These are phyloP conservation scores for Dyspetes luteomarginatus DNA, from an alignment of 2,888 invertebrate species.

Conservation along the genomic window DNA sequence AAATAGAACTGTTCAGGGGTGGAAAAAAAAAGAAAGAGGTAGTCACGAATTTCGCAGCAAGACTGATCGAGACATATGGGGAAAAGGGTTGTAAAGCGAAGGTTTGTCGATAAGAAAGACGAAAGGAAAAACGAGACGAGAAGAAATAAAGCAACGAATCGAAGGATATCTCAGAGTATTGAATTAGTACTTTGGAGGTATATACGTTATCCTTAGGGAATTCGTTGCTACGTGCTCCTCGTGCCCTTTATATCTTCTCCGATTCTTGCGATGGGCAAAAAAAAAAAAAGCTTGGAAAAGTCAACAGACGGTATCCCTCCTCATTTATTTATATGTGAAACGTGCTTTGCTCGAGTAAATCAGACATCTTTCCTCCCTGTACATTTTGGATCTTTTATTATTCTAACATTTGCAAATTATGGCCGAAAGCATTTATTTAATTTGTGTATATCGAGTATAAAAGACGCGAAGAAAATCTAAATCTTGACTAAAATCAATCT, in stretches of 20 bases:
- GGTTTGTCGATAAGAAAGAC: slow-evolving; percentile 49
- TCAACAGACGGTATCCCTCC: slow-evolving; percentile 44
- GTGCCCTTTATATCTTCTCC: slow-evolving; percentile 56
- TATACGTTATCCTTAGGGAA: slow-evolving; percentile 61
- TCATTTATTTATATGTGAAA: slow-evolving; percentile 59
- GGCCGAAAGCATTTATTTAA: background rate
- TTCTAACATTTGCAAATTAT: slow-evolving; percentile 19
- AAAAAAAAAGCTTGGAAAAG: slow-evolving; percentile 41
- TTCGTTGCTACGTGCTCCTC: slow-evolving; percentile 55
- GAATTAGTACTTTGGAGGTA: slow-evolving; percentile 67
- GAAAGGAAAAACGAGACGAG: slow-evolving; percentile 49
- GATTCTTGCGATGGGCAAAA: slow-evolving; percentile 33
- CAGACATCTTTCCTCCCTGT: slow-evolving; percentile 27
- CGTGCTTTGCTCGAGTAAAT: slow-evolving; percentile 54
- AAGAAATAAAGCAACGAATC: slow-evolving; percentile 49
- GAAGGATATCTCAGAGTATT: slow-evolving; percentile 64
- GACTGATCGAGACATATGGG: background rate
- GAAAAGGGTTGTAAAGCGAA: slow-evolving; percentile 33
- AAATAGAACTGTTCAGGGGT: background rate
- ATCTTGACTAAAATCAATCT: too few species aligned
- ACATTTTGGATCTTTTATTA: background rate
- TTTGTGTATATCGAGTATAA: too few species aligned
- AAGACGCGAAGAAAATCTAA: background rate
- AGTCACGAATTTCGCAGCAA: background rate
- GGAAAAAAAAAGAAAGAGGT: too few species aligned